Evolutionary conservation across 2,113 vertebrate genomes (phyloP), one percentile per base, ranked within the genome.

Genomic region (Irena cyanogastra): DNA sequence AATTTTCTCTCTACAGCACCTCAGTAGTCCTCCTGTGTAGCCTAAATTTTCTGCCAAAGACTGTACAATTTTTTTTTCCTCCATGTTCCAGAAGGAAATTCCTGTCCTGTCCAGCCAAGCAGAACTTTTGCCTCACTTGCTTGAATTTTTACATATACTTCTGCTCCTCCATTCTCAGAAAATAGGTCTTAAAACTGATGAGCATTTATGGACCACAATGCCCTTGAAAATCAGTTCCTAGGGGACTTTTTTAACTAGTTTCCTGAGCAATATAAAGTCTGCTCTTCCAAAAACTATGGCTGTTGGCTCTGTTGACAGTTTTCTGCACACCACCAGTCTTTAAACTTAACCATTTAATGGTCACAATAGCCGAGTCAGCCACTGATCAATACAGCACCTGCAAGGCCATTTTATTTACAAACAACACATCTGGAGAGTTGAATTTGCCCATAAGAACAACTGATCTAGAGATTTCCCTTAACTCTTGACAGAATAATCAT

Each of bases 41-140:
- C 28, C 27, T 69, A 60, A 49, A 23, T 26, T 78, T 64, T 30
- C 35, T 83, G 78, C 21, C 15, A 27, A 68, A 42, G n/a, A 42
- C 11, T 1, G 11, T 22, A 61, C 1, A 13, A 7, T 6, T 23
- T 11, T 8, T 78, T 89, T 80, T 39, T 28, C 35, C 13, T 45
- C 10, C 7, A 6, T 11, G 8, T 19, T 50, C 35, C 13, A 71
- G 50, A 69, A 69, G 11, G 7, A 76, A 50, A 41, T 35, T 20
- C 8, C 11, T 60, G n/a, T 20, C 8, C 11, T 60, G n/a, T 70
- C 50, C 50, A 65, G 22, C 5, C 26, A 78, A 63, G 19, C 5
- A 3, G 20, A 37, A 10, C 7, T 54, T 52, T 37, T 68, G 9
- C 8, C 13, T 33, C 0, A 0, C 4, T 61, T 83, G 7, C 13